Evolutionary conservation across 2,888 invertebrate genomes (phyloP).

Genomic region (Ochlodes sylvanus): DNA sequence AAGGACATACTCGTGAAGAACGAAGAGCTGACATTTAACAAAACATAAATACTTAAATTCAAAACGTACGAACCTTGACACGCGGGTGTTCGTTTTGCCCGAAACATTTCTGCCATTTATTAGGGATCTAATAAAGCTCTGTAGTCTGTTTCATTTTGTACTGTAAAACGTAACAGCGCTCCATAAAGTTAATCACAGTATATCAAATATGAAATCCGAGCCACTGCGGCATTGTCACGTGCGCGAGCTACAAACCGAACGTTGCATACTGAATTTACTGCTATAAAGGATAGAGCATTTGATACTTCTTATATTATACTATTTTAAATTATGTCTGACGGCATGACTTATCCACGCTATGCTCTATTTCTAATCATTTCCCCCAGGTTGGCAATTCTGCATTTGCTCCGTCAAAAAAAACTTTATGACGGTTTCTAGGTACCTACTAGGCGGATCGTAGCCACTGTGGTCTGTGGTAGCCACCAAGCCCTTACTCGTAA

Average conservation of each 20-base stretch:
- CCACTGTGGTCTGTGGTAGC: too few species aligned
- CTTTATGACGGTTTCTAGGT: too few species aligned
- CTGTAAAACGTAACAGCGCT: constrained; percentile 50
- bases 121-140: constrained; percentile 27
- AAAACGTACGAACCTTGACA: background rate
- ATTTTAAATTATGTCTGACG: background rate
- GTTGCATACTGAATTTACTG: constrained; percentile 45
- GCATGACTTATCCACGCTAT: background rate
- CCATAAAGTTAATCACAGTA: constrained; percentile 57
- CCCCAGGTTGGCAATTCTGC: background rate
- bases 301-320: constrained; percentile 5
- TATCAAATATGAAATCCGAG: constrained; percentile 59
- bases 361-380: background rate
- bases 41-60: background rate
- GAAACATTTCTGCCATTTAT: constrained; percentile 2
- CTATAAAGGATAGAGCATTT: constrained; percentile 20
- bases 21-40: background rate
- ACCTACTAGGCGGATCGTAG: too few species aligned
- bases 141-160: constrained; percentile 42
- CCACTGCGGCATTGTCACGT: constrained; percentile 61
- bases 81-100: background rate
- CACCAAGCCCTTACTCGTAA: too few species aligned
- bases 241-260: constrained; percentile 50
- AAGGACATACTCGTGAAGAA: background rate
- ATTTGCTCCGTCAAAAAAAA: too few species aligned